Conservation (phyloP, 2,113 vertebrate species). For the Grammomys surdaster region DNA sequence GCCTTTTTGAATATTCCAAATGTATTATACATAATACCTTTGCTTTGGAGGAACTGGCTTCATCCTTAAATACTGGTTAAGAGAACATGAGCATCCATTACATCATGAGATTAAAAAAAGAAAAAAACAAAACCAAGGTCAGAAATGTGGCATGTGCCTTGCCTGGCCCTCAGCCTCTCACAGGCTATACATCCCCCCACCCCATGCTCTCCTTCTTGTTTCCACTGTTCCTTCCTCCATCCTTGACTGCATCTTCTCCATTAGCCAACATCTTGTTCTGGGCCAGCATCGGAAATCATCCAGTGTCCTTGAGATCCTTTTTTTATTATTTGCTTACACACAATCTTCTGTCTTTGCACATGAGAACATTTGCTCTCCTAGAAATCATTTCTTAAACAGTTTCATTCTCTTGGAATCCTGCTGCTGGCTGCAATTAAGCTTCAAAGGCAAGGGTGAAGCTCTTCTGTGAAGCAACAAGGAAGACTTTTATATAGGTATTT, state of each 20-base stretch:
- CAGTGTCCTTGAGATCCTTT: neutral
- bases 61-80: neutral
- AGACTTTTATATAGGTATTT: neutral
- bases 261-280: neutral
- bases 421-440: neutral
- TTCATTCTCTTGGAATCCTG: neutral
- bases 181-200: neutral
- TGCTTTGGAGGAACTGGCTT: constrained; percentile 4
- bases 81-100: neutral
- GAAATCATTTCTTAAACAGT: neutral
- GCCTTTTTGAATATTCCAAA: neutral
- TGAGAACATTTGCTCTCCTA: neutral
- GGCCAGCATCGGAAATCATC: neutral
- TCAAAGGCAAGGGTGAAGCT: constrained; percentile 16
- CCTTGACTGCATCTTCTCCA: neutral
- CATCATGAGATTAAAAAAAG: neutral
- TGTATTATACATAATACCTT: neutral
- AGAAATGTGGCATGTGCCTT: neutral
- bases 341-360: neutral
- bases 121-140: neutral
- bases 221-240: neutral
- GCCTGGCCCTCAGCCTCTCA: neutral
- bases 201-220: neutral
- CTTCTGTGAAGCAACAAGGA: neutral
- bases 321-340: neutral